Evolutionary conservation across 1,140 invertebrate genomes (phyloP).

Genomic region (Rhopalosiphum padi): DNA sequence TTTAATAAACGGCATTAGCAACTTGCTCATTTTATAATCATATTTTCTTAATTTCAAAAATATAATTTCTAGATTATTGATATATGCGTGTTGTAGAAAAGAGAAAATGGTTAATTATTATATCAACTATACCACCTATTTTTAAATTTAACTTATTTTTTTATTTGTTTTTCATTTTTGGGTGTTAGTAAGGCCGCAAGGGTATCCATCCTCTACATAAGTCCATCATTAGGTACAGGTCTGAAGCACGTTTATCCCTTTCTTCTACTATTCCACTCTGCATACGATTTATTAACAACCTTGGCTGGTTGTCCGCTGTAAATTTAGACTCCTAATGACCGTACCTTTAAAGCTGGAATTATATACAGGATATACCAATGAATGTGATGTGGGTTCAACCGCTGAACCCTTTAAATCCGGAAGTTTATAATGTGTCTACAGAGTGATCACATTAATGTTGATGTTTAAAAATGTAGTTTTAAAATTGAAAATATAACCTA

Average conservation of each 20-base stretch:
- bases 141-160: not conserved
- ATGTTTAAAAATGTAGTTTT: not conserved
- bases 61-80: not conserved
- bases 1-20: not conserved
- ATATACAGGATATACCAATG: constrained; percentile 18
- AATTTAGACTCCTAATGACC: constrained; percentile 50
- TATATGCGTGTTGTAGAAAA: not conserved
- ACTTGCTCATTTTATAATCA: not conserved
- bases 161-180: not conserved
- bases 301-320: constrained; percentile 33
- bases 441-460: not conserved
- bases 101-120: not conserved
- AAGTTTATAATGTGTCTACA: constrained; percentile 23
- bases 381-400: constrained; percentile 31
- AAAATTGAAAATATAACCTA: too few species aligned
- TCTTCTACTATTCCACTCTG: not conserved
- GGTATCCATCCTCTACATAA: not conserved
- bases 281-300: constrained; percentile 46
- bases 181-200: not conserved
- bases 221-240: constrained; percentile 12
- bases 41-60: not conserved
- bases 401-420: constrained; percentile 37
- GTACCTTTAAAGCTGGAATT: constrained; percentile 38
- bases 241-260: constrained; percentile 33
- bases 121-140: not conserved